Conservation (phyloP, 1,140 invertebrate species). For the Hypsibius dujardini region DNA sequence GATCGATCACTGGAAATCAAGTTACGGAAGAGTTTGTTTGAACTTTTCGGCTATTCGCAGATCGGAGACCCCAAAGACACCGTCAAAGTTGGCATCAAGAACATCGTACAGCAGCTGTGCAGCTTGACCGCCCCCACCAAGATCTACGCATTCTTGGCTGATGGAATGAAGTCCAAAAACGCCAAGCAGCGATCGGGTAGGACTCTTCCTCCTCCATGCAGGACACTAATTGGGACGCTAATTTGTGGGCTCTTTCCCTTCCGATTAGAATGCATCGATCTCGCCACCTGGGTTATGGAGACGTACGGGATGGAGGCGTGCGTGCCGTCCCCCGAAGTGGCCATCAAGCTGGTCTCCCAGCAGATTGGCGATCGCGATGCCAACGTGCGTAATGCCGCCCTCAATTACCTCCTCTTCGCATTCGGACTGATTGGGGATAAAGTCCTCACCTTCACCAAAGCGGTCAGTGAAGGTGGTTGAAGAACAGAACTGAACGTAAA, state of each 20-base stretch:
- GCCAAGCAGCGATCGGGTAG: conserved; percentile 71
- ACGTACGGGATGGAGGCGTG: conserved; percentile 66
- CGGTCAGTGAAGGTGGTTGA: conserved; percentile 42
- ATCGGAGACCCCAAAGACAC: conserved; percentile 90
- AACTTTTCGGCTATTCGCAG: conserved; percentile 34
- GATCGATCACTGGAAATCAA: background rate
- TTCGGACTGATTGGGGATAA: conserved; percentile 76
- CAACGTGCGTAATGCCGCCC: conserved; percentile 77
- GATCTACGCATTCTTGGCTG: conserved; percentile 72
- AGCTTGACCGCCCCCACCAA: conserved; percentile 71
- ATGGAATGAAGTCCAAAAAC: conserved; percentile 89
- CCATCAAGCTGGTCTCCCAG: conserved; percentile 76
- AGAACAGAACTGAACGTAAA: background rate
- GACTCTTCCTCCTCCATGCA: conserved; percentile 6
- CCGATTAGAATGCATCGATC: conserved; percentile 65
- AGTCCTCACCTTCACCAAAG: conserved; percentile 70
- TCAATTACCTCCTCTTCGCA: conserved; percentile 78
- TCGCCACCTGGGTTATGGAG: conserved; percentile 67
- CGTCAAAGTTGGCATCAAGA: conserved; percentile 65
- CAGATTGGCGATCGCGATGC: conserved; percentile 90
- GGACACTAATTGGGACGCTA: too few species aligned
- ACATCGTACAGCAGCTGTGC: conserved; percentile 64
- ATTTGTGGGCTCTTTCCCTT: conserved; percentile 2
- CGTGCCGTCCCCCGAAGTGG: conserved; percentile 50
- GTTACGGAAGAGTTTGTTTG: background rate